Evolutionary conservation across 2,797 vertebrate species (phyloP).

Genomic region (Syndactyla subalaris): DNA sequence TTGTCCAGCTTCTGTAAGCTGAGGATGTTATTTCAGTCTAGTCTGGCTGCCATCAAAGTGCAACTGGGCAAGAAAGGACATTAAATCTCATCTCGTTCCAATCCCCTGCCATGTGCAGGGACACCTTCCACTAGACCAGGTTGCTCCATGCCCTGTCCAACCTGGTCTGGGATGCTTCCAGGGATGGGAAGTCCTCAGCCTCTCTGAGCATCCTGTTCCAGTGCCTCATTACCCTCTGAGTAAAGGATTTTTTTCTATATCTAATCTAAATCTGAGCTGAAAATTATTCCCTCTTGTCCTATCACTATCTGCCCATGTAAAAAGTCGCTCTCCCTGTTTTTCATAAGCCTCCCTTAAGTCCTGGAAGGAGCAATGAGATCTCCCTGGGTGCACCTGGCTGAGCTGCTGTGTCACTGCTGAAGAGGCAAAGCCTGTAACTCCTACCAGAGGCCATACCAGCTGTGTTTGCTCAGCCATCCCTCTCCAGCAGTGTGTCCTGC

Average conservation of each 20-base stretch:
- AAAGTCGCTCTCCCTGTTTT: neutral
- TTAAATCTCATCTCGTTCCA: neutral
- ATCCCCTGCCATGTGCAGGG: neutral
- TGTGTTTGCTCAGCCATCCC: neutral
- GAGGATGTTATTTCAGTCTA: neutral
- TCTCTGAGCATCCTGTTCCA: neutral
- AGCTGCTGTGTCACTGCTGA: neutral
- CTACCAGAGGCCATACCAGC: neutral
- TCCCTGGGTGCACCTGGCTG: neutral
- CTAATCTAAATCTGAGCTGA: neutral
- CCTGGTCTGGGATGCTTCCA: neutral
- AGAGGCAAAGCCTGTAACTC: neutral
- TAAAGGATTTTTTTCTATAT: neutral
- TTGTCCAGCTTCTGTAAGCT: neutral
- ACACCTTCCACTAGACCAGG: neutral
- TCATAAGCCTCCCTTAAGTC: neutral
- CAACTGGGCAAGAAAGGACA: neutral
- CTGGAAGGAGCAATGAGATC: neutral
- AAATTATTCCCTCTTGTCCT: neutral
- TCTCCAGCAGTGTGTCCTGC: neutral
- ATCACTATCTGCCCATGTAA: neutral
- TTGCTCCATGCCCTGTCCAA: fast-evolving
- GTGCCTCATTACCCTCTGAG: neutral
- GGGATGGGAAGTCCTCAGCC: neutral
- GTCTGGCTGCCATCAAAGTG: neutral